Evolutionary conservation across 2,888 invertebrate species (phyloP).

Genomic region (Agrilus cyanescens): DNA sequence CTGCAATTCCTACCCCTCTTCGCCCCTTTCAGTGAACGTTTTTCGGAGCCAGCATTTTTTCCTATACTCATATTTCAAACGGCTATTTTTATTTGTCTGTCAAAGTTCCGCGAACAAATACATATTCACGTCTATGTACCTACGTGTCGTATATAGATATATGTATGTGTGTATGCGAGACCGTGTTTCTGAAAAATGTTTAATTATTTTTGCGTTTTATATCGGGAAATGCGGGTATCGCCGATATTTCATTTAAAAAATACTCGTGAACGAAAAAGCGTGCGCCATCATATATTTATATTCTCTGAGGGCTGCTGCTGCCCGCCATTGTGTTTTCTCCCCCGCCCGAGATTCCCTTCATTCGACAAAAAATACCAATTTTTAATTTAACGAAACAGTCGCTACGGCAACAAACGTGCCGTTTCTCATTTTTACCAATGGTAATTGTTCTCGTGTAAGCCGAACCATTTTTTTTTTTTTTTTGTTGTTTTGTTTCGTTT

Average conservation of each 20-base stretch:
- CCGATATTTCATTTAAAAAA: slow-evolving; percentile 39
- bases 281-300: slow-evolving; percentile 38
- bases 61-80: slow-evolving; percentile 38
- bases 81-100: slow-evolving; percentile 40
- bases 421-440: too few relatives aligned
- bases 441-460: too few relatives aligned
- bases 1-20: background rate
- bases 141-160: too few relatives aligned
- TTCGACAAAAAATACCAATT: slow-evolving; percentile 30
- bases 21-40: background rate
- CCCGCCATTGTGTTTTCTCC: background rate
- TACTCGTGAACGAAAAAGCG: slow-evolving; percentile 32
- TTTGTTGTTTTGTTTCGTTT: too few relatives aligned
- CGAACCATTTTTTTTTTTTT: too few relatives aligned
- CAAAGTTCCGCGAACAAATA: slow-evolving; percentile 31
- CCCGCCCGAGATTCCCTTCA: too few relatives aligned
- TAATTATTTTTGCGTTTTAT: slow-evolving; percentile 40
- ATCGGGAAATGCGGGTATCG: slow-evolving; percentile 36
- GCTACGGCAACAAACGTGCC: too few relatives aligned
- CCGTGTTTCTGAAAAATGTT: slow-evolving; percentile 40
- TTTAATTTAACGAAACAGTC: slow-evolving; percentile 32
- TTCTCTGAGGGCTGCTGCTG: slow-evolving; percentile 35
- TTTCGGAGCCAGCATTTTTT: slow-evolving; percentile 21
- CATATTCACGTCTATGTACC: too few relatives aligned
- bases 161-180: too few relatives aligned